Evolutionary conservation across 2,888 invertebrate genomes (phyloP), one percentile per base, ranked within the genome.

Genomic region (Minunthozetes semirufus): DNA sequence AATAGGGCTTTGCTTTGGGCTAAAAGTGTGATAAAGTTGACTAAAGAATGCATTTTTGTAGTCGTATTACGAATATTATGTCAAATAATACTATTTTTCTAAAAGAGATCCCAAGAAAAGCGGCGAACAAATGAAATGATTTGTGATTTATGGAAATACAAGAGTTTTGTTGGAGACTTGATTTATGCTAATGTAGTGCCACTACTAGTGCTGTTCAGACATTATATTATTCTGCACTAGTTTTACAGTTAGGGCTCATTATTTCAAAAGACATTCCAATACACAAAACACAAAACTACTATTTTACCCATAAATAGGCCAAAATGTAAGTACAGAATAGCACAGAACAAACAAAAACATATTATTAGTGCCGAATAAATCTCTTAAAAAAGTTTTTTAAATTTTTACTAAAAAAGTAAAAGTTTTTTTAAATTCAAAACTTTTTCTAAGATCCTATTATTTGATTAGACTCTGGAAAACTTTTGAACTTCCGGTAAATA

Each of bases 101-200:
- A 38, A 9, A 48, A 63, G 29, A 63, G 38, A 63, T 63, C 27
- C 27, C 8, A 48, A 46, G 42, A 48, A 48, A 68, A 66, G 33
- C 19, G 6, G 15, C 22, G n/a, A 70, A 70, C 42, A 27, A 42
- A 70, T 46, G 38, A 70, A 70, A 48, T 46, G 70, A 70, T 70
- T 70, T 70, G 25, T 70, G 68, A 70, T 70, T 70, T 70, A 70
- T 70, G 48, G 70, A 46, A 70, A 70, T 70, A 22, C 19, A 70
- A 48, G 70, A 42, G 22, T 70, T 25, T 70, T 33, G 38, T 33
- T 70, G 17, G 46, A 22, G 5, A 25, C 70, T 70, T 70, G 70
- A 70, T 70, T 70, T 70, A 70, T 70, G 70, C 70, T 70, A 70
- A 70, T 70, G 70, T 48, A 70, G 46, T 46, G 4, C 15, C 48